A percentile compares a stretch with the other conserved stretches of the same genome.
Evolutionary conservation across 1,140 invertebrate species (phyloP).

Genomic region (Arctopsyche grandis): DNA sequence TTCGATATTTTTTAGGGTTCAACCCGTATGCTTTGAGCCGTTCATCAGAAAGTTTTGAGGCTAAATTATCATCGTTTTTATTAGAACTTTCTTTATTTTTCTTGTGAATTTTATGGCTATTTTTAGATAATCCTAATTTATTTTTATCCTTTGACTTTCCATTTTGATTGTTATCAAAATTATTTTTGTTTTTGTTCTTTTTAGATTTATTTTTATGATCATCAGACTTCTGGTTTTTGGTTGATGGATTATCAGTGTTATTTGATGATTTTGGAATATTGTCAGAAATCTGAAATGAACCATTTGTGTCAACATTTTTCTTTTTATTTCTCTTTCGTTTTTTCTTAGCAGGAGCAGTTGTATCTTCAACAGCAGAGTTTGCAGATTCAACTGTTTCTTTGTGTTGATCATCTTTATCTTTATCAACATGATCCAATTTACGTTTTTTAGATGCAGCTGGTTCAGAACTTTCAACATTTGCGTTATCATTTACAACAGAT

Average conservation of each 20-base stretch:
- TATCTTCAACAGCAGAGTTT: slow-evolving; percentile 42
- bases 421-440: neutral
- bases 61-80: neutral
- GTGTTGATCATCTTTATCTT: slow-evolving; percentile 24
- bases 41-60: slow-evolving; percentile 73
- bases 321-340: slow-evolving; percentile 56
- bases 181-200: neutral
- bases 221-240: neutral
- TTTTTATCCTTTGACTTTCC: slow-evolving; percentile 54
- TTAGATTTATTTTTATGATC: neutral
- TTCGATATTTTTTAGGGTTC: slow-evolving; percentile 86
- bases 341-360: slow-evolving; percentile 50
- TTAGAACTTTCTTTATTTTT: neutral
- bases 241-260: neutral
- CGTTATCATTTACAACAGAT: neutral
- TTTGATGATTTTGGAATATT: neutral
- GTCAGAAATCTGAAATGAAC: no score
- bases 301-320: neutral
- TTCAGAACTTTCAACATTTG: neutral
- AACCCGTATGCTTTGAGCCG: slow-evolving; percentile 89
- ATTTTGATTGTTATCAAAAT: slow-evolving; percentile 34
- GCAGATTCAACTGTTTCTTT: slow-evolving; percentile 48
- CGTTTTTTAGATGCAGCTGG: neutral
- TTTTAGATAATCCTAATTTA: slow-evolving; percentile 38
- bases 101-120: neutral